Evolutionary conservation across 2,888 invertebrate species (phyloP), one percentile per base, ranked within the genome.

Genomic region (Neoascia interrupta): DNA sequence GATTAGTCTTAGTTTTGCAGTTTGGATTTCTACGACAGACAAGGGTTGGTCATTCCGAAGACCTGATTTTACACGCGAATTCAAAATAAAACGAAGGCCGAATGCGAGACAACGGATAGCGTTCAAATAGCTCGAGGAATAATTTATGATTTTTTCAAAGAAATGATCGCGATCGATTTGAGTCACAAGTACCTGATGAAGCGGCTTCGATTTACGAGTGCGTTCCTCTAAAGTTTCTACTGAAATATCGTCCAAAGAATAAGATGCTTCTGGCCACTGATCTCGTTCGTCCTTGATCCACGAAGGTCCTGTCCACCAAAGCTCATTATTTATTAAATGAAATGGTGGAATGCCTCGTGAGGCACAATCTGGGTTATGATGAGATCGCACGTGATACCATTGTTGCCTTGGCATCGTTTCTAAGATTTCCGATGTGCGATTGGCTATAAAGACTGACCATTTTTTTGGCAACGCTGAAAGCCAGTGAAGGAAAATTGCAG

Each of bases 311-410:
- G 37, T 70, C 63, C 54, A 63, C 45, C 54, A 63, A 21, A 70
- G 28, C 47, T 54, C 54, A 26, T 47, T 60, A 28, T 13, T 10
- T 1, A 61, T 11, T 8, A 58, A 68, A 58, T 39, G 18, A 36
- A 26, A 61, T 2, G 47, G 43, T 39, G 47, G n/a, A 41, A 54
- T 16, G 19, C 53, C 68, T 26, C 81, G 64, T 18, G 72, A 60
- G 4, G 70, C 76, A 15, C 45, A 41, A 21, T 75, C 54, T 23
- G 69, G 69, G 18, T 76, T 64, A n/a, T 18, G 34, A 11, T 26
- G 41, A 13, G 58, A 73, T 5, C 58, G 47, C 13, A 82, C 54
- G 56, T 81, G 76, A 28, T 64, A 36, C 81, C 82, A 82, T 31
- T 28, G 6, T 15, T n/a, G 15, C 8, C 6, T 18, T 3, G 31